Evolutionary conservation across 2,113 vertebrate species (phyloP).

Genomic region (Ahaetulla prasina): DNA sequence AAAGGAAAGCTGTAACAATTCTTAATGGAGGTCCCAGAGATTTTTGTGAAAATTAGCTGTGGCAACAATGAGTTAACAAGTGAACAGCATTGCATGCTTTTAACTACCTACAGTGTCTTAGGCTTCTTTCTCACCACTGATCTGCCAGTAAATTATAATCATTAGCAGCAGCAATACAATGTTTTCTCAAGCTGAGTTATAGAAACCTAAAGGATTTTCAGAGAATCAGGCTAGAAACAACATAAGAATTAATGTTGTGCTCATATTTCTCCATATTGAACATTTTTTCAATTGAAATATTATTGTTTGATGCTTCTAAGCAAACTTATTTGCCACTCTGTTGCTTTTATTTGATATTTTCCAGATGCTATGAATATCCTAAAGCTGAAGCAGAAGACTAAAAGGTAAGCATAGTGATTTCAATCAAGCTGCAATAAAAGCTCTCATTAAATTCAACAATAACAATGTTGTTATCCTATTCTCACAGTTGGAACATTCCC

Average conservation of each 20-base stretch:
- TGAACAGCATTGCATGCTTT: background rate
- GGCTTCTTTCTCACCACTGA: background rate
- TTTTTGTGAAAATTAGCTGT: background rate
- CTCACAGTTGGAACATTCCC: background rate
- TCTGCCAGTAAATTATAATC: background rate
- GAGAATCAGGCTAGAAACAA: background rate
- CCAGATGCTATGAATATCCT: background rate
- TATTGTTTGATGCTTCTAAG: background rate
- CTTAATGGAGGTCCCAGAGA: background rate
- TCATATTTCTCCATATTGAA: background rate
- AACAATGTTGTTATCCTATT: background rate
- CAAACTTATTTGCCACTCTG: background rate
- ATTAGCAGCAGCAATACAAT: background rate
- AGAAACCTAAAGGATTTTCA: background rate
- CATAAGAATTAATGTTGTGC: background rate
- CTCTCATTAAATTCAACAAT: conserved; percentile 8
- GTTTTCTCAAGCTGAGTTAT: background rate
- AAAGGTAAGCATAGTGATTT: background rate
- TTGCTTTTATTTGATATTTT: background rate
- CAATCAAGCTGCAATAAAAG: background rate
- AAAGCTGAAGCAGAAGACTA: background rate
- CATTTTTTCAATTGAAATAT: background rate
- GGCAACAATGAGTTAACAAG: background rate
- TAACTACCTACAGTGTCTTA: background rate
- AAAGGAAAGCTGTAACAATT: background rate